Evolutionary conservation across 1,140 invertebrate species (phyloP), one percentile per base, ranked within the genome.

Genomic region (Cecropterus lyciades): DNA sequence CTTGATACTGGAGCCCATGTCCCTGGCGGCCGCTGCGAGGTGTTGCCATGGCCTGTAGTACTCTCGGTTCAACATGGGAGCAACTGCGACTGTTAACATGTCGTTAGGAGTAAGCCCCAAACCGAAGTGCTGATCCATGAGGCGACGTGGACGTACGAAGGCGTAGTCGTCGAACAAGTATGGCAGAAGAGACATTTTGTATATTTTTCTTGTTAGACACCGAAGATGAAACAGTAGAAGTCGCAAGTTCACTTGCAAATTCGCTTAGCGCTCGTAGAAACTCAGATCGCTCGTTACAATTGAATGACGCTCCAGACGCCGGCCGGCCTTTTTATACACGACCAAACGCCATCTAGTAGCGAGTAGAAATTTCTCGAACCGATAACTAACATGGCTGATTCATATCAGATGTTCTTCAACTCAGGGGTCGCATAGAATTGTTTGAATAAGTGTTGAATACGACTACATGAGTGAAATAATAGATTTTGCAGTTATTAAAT

Each of bases 41-140:
- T 85, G 83, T 15, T 92, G 70, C 94, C 94, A 95, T 0, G 93
- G 93, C 45, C 93, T 75, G 65, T 92, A 91, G 80, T 94, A 94
- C 11, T 87, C 75, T 2, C 84, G 52, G 37, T 48, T 64, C 67
- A 63, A 67, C 30, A 82, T 6, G 0, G 91, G 77, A 7, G 83
- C 70, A 8, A 83, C 69, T 0, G 90, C 67, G 0, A 90, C 70
- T 5, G 80, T 85, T 0, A 94, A 74, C 0, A 95, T 67, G 64
- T 95, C 93, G 10, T 94, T 93, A 8, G 84, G 85, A 13, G 91
- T 86, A 5, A 95, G 63, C 0, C 84, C 90, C 13, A 94, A 62
- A 0, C 93, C 94, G 71, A 95, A 95, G 71, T 95, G 87, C 77
- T 95, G 93, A 69, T 95, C 94, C 55, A 94, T 68, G 0, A 95